Conservation (phyloP, 2,888 invertebrate genomes). For the Magallana nippona region DNA sequence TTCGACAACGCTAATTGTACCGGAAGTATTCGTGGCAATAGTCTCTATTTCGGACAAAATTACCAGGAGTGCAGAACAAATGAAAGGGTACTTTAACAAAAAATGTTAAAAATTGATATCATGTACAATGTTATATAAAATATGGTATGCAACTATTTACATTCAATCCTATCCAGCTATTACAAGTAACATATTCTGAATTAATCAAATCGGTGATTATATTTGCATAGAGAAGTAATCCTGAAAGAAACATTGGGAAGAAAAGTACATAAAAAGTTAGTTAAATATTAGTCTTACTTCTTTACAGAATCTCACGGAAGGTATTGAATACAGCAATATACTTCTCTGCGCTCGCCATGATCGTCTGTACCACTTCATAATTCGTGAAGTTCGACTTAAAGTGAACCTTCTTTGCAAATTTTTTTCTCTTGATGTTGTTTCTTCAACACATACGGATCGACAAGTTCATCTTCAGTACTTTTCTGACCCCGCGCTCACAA, state of each 20-base stretch:
- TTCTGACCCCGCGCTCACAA: not conserved
- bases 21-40: not conserved
- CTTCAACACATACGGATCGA: not conserved
- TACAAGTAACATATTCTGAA: no score
- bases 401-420: not conserved
- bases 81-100: not conserved
- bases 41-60: not conserved
- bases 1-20: not conserved
- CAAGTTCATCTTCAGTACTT: conserved; percentile 5
- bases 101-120: no score
- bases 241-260: no score
- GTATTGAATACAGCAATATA: conserved; percentile 1
- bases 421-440: not conserved
- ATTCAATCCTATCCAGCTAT: no score
- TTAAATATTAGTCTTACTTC: not conserved
- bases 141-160: no score
- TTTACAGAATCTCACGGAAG: conserved; percentile 3
- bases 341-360: not conserved
- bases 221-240: no score
- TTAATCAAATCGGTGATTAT: no score
- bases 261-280: not conserved
- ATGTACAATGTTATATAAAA: no score
- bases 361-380: conserved; percentile 13
- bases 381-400: not conserved
- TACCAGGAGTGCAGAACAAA: not conserved